Percentiles rank a stretch among this genome's conserved stretches.
These are phyloP conservation scores for Malurus melanocephalus DNA, from an alignment of 2,113 vertebrate species.

Conservation along the genomic window DNA sequence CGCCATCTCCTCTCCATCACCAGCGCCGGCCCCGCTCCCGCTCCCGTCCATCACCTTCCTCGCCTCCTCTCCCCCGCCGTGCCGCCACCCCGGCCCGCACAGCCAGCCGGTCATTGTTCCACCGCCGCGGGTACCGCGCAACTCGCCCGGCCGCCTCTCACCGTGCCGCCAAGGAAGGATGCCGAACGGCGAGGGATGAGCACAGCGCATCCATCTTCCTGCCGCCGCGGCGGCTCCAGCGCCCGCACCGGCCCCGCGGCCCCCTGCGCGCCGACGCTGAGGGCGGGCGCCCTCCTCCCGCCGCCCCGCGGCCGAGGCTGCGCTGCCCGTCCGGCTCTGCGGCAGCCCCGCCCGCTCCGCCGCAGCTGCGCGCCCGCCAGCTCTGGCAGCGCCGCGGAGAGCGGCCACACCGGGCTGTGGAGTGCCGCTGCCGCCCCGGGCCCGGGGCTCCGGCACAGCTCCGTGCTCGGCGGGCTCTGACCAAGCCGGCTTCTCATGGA, in stretches of 20 bases:
- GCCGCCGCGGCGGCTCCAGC: constrained; percentile 38
- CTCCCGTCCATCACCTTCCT: neutral
- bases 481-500: neutral
- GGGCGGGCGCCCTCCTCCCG: too few relatives aligned
- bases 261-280: neutral
- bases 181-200: constrained; percentile 45
- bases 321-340: neutral
- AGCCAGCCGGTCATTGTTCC: neutral
- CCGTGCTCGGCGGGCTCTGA: neutral
- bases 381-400: neutral
- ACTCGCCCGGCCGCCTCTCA: constrained; percentile 32
- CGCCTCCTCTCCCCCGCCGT: neutral
- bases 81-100: neutral
- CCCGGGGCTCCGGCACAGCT: neutral
- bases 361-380: neutral
- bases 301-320: neutral
- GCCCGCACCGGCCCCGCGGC: constrained; percentile 52
- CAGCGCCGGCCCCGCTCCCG: neutral
- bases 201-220: constrained; percentile 69
- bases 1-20: neutral
- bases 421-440: too few relatives aligned
- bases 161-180: constrained; percentile 60
- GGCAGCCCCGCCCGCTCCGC: neutral
- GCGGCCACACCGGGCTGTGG: neutral
- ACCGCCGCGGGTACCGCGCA: neutral